Evolutionary conservation across 1,140 invertebrate genomes (phyloP).

Genomic region (Parapsyche elsis): DNA sequence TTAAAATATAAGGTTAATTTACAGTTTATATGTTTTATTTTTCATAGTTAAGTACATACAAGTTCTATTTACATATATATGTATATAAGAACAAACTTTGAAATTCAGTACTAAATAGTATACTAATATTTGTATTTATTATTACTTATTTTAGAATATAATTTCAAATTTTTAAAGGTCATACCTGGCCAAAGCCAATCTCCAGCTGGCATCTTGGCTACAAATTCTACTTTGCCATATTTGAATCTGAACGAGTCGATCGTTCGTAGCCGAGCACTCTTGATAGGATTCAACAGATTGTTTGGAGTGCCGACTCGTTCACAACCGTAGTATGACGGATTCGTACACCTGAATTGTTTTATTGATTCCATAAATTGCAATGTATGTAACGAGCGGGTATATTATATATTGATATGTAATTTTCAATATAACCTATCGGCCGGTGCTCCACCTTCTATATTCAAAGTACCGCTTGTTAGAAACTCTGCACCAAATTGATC

Average conservation of each 20-base stretch:
- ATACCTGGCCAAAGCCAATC: conserved; percentile 82
- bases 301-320: conserved; percentile 62
- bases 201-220: conserved; percentile 76
- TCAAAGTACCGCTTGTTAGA: conserved; percentile 68
- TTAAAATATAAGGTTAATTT: too few relatives aligned
- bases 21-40: neutral
- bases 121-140: too few relatives aligned
- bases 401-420: too few relatives aligned
- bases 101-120: too few relatives aligned
- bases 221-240: conserved; percentile 75
- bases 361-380: neutral
- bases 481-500: conserved; percentile 71
- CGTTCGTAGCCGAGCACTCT: conserved; percentile 75
- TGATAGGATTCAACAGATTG: conserved; percentile 71
- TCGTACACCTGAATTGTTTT: conserved; percentile 68
- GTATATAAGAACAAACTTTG: too few relatives aligned
- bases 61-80: too few relatives aligned
- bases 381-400: too few relatives aligned
- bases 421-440: conserved; percentile 64
- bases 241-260: conserved; percentile 73
- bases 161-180: neutral
- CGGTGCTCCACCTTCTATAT: conserved; percentile 71
- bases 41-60: neutral
- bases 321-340: conserved; percentile 66
- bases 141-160: too few relatives aligned